Evolutionary conservation across 2,797 vertebrate species (phyloP).

Genomic region (Sternotherus odoratus): DNA sequence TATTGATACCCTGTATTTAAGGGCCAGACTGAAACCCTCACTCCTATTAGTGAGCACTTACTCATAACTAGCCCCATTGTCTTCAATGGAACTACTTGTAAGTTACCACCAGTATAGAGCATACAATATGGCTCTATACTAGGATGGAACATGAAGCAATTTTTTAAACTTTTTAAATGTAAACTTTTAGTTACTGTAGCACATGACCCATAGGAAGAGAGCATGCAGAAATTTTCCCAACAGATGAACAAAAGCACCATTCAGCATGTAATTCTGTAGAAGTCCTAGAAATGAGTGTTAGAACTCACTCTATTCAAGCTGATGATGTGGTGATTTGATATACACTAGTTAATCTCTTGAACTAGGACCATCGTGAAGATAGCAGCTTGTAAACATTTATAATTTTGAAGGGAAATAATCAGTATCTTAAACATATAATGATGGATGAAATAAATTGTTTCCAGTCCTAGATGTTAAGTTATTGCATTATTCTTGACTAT

Average conservation of each 20-base stretch:
- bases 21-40: not conserved
- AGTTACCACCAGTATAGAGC: not conserved
- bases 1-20: not conserved
- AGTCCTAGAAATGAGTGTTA: not conserved
- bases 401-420: not conserved
- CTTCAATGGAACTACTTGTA: not conserved
- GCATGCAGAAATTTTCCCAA: not conserved
- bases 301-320: not conserved
- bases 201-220: not conserved
- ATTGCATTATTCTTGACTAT: not conserved
- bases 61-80: not conserved
- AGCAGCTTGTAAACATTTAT: not conserved
- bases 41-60: not conserved
- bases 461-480: not conserved
- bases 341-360: not conserved
- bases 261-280: not conserved
- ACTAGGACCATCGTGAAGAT: rapidly evolving
- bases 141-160: not conserved
- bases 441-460: not conserved
- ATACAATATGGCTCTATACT: not conserved
- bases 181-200: not conserved
- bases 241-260: rapidly evolving
- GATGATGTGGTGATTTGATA: not conserved
- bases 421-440: not conserved
- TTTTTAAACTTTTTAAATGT: not conserved